phyloP scores from a whole-genome alignment of 2,888 invertebrate genomes.

The Patella caerulea region DNA sequence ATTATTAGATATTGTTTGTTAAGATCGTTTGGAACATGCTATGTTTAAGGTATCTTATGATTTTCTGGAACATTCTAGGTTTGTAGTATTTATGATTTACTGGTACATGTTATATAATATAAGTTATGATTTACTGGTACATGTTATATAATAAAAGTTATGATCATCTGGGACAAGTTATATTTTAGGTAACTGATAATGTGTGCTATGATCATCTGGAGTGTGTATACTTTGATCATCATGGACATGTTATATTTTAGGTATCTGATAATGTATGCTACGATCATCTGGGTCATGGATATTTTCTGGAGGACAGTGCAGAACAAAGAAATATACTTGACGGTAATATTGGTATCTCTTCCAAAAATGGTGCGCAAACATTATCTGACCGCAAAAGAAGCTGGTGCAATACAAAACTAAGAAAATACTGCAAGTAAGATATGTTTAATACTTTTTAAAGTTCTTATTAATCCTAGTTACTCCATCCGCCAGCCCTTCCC shows the following conservation, averaged over 20 bases:
- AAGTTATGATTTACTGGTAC: too few relatives aligned
- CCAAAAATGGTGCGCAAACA: constrained; percentile 22
- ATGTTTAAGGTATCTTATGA: constrained; percentile 47
- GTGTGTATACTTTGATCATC: neutral
- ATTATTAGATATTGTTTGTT: constrained; percentile 45
- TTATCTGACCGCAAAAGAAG: constrained; percentile 11
- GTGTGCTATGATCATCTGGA: constrained; percentile 46
- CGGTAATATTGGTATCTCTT: constrained; percentile 45
- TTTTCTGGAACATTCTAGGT: constrained; percentile 41
- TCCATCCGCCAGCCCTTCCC: too few relatives aligned
- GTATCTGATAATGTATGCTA: constrained; percentile 57
- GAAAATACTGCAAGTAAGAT: neutral
- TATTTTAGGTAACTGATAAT: constrained; percentile 48
- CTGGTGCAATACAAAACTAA: too few relatives aligned
- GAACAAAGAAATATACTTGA: constrained; percentile 48
- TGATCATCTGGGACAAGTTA: neutral
- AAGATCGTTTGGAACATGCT: constrained; percentile 54
- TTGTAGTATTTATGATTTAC: too few relatives aligned
- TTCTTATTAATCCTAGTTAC: too few relatives aligned
- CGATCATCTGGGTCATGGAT: constrained; percentile 57
- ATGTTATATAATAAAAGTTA: too few relatives aligned
- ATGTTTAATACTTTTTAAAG: too few relatives aligned
- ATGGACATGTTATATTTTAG: constrained; percentile 20
- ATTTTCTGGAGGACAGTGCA: constrained; percentile 63
- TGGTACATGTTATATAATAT: too few relatives aligned